A percentile compares a stretch with the other conserved stretches of the same genome.
phyloP scores from a whole-genome alignment of 2,113 vertebrate genomes.

The Pseudonaja textilis region DNA sequence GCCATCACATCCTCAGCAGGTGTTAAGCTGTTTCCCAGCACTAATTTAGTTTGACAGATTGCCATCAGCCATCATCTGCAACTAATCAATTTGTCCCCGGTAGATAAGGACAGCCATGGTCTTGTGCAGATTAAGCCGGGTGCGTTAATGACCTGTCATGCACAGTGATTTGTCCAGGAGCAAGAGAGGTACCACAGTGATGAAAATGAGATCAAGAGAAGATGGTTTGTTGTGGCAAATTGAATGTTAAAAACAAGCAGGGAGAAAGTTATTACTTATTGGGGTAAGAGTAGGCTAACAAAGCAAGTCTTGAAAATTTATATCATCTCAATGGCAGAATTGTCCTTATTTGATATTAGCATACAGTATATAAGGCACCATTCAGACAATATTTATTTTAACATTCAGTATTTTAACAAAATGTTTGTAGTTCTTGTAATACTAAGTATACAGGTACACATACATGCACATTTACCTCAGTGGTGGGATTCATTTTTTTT shows the following conservation, averaged over 20 bases:
- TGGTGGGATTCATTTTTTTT: too few relatives aligned
- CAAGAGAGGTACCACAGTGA: neutral
- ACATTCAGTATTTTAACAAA: neutral
- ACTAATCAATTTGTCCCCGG: slow-evolving; percentile 15
- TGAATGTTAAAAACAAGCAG: neutral
- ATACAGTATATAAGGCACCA: neutral
- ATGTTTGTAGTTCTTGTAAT: neutral
- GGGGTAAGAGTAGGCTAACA: neutral
- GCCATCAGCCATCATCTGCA: slow-evolving; percentile 20
- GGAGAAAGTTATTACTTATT: neutral
- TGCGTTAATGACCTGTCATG: slow-evolving; percentile 14
- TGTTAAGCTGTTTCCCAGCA: slow-evolving; percentile 33
- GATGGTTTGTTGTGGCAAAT: neutral
- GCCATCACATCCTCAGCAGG: slow-evolving; percentile 13
- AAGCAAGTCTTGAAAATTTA: neutral
- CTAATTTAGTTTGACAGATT: slow-evolving; percentile 27
- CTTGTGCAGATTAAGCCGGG: slow-evolving; percentile 13
- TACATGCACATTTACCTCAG: neutral
- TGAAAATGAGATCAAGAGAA: slow-evolving; percentile 7
- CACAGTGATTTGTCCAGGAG: neutral
- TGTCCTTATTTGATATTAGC: neutral
- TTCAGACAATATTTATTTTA: neutral
- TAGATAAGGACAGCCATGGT: neutral
- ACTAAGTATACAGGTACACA: neutral
- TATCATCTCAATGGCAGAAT: neutral